Conservation (phyloP, 2,797 vertebrate genomes). For the Steatocranus sp. region DNA sequence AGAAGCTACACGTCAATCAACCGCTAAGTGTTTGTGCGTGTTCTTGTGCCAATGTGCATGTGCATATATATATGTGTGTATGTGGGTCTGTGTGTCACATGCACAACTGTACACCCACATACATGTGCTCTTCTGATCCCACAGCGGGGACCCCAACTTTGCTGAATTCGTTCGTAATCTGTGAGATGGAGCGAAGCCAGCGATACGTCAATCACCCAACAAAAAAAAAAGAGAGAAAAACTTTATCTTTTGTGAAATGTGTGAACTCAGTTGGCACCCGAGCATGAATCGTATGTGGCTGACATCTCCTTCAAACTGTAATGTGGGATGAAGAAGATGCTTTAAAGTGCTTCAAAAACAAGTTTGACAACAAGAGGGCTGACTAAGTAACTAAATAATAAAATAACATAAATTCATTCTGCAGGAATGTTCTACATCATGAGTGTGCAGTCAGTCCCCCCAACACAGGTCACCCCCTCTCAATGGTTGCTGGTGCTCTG, state of each 20-base stretch:
- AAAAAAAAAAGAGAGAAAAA: background rate
- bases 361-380: background rate
- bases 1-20: constrained; percentile 69
- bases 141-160: constrained; percentile 37
- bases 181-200: constrained; percentile 37
- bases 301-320: background rate
- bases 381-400: background rate
- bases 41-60: background rate
- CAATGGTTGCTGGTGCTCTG: background rate
- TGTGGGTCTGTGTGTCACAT: background rate
- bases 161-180: constrained; percentile 62
- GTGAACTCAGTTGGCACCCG: background rate
- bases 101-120: constrained; percentile 13
- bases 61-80: background rate
- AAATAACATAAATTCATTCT: background rate
- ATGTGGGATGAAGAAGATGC: background rate
- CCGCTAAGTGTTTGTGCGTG: constrained; percentile 39
- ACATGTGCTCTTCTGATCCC: background rate
- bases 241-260: background rate
- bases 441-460: background rate
- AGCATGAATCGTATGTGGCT: background rate
- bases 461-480: background rate
- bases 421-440: constrained; percentile 23
- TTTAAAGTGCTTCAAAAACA: background rate
- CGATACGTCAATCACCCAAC: constrained; percentile 37